phyloP scores from a whole-genome alignment of 2,888 invertebrate genomes.

The Meghimatium bilineatum region DNA sequence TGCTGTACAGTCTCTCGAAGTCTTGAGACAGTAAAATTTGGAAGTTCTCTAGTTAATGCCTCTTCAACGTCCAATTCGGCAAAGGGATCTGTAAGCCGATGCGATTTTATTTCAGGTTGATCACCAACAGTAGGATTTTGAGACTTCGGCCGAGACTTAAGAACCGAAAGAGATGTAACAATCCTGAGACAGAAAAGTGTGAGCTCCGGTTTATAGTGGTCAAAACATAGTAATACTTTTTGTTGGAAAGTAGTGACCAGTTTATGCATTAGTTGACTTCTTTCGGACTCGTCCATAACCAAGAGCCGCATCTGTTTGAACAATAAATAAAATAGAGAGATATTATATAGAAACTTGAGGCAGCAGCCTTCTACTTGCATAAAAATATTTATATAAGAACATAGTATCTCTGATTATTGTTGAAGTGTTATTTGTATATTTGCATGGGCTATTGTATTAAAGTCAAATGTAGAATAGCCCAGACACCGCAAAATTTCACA shows the following conservation, averaged over 20 bases:
- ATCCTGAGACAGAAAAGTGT: slow-evolving; percentile 51
- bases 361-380: too few species aligned
- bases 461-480: too few species aligned
- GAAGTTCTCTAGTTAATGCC: slow-evolving; percentile 43
- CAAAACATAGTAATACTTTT: slow-evolving; percentile 62
- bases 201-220: slow-evolving; percentile 63
- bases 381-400: too few species aligned
- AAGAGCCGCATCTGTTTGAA: slow-evolving; percentile 63
- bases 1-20: slow-evolving; percentile 53
- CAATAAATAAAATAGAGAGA: background rate
- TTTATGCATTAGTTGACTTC: slow-evolving; percentile 64
- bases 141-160: slow-evolving; percentile 32
- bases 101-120: background rate
- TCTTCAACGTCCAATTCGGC: slow-evolving; percentile 45
- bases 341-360: background rate
- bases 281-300: slow-evolving; percentile 62
- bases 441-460: too few species aligned
- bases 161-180: slow-evolving; percentile 42
- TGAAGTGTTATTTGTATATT: too few species aligned
- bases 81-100: slow-evolving; percentile 36
- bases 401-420: too few species aligned
- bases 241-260: slow-evolving; percentile 67
- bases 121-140: background rate
- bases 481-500: too few species aligned
- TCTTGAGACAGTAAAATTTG: slow-evolving; percentile 50